These are phyloP conservation scores for Phoeniculus purpureus DNA, from an alignment of 2,797 vertebrate genomes.

Conservation along the genomic window DNA sequence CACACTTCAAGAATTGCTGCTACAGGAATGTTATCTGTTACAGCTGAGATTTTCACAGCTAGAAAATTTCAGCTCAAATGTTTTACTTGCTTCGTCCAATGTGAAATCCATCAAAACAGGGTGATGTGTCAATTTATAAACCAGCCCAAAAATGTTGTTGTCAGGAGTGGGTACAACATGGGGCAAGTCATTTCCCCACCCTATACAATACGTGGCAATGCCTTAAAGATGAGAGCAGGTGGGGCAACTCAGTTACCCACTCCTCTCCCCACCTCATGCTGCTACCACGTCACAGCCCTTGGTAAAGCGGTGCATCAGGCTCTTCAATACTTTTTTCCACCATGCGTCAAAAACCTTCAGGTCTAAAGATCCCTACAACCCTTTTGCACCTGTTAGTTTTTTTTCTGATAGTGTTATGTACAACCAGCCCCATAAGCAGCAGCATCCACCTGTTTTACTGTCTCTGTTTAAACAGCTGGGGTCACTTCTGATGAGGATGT, in stretches of 20 bases:
- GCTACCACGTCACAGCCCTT: not conserved
- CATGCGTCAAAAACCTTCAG: not conserved
- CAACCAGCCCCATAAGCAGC: accelerated
- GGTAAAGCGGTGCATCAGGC: not conserved
- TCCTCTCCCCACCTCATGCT: not conserved
- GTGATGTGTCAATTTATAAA: not conserved
- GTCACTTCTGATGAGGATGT: not conserved
- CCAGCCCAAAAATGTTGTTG: not conserved
- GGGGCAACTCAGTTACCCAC: not conserved
- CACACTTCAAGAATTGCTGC: not conserved
- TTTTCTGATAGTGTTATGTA: not conserved
- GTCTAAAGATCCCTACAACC: not conserved
- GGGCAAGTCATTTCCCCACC: not conserved
- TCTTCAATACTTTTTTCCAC: not conserved
- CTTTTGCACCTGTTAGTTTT: not conserved
- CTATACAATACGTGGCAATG: accelerated
- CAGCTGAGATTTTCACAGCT: not conserved
- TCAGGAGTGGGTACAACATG: not conserved
- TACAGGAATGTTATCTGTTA: not conserved
- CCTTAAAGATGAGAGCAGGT: not conserved
- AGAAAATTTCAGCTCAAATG: not conserved
- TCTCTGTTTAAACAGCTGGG: not conserved
- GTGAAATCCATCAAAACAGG: not conserved
- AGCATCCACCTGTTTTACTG: not conserved
- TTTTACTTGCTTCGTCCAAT: not conserved